A percentile compares a stretch with the other conserved stretches of the same genome.
phyloP scores from a whole-genome alignment of 2,797 vertebrate genomes.

The Balearica regulorum region DNA sequence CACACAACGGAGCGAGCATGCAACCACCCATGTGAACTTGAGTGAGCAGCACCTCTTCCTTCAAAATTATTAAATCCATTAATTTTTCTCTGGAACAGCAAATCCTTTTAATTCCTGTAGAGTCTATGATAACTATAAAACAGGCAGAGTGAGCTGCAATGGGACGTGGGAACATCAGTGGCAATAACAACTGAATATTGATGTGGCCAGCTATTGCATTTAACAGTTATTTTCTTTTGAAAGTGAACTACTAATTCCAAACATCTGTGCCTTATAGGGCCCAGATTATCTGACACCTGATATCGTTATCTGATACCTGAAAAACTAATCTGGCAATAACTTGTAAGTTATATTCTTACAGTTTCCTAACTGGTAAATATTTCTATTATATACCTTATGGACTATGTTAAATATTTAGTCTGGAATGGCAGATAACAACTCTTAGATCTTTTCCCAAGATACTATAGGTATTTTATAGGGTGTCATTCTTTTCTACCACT shows the following conservation, averaged over 20 bases:
- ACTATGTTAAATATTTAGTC: background rate
- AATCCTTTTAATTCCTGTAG: background rate
- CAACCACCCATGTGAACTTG: background rate
- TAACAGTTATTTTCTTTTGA: background rate
- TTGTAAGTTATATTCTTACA: background rate
- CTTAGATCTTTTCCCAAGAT: background rate
- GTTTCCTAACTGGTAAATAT: background rate
- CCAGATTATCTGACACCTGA: background rate
- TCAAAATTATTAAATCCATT: background rate
- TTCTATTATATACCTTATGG: background rate
- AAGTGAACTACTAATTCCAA: background rate
- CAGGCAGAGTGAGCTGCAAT: background rate
- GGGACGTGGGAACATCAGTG: background rate
- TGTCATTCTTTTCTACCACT: background rate
- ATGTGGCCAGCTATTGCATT: background rate
- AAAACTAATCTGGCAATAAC: background rate
- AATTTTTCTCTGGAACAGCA: background rate
- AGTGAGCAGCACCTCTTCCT: background rate
- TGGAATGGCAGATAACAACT: background rate
- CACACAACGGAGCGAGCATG: background rate
- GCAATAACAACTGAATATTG: background rate
- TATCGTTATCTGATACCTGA: background rate
- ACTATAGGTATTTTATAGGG: background rate
- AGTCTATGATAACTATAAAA: background rate
- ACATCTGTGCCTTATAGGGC: background rate